These are phyloP conservation scores for Neolamprologus multifasciatus DNA, from an alignment of 2,797 vertebrate species.

Conservation along the genomic window DNA sequence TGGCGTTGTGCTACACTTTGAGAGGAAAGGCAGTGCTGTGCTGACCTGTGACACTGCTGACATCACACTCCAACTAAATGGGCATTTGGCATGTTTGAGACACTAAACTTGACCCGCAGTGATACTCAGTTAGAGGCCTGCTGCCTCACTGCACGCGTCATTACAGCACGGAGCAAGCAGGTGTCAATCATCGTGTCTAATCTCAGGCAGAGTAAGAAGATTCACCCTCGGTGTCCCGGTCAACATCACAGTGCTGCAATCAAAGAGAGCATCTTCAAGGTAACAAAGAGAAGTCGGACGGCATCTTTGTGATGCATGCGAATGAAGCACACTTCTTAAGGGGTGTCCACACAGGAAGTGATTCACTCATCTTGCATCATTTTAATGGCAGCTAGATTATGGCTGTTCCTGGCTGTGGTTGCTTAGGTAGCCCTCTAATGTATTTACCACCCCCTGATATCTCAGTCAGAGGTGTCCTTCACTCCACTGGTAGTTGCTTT, in stretches of 20 bases:
- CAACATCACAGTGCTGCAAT: background rate
- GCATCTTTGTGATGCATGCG: background rate
- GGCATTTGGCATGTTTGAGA: background rate
- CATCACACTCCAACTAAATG: background rate
- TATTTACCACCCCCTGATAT: background rate
- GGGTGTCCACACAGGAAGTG: background rate
- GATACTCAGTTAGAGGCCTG: background rate
- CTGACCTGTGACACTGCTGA: slow-evolving; percentile 42
- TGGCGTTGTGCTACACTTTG: slow-evolving; percentile 25
- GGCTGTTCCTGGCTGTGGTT: background rate
- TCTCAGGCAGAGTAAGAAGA: background rate
- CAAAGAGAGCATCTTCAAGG: background rate
- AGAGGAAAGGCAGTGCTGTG: slow-evolving; percentile 56
- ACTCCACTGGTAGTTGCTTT: background rate
- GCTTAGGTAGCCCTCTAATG: background rate
- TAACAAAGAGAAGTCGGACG: background rate
- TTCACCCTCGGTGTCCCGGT: background rate
- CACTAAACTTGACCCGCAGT: background rate
- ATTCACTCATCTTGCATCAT: background rate
- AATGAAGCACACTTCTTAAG: background rate
- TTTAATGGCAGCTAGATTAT: background rate
- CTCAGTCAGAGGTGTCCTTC: background rate
- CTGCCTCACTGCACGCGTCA: background rate
- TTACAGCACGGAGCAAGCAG: background rate
- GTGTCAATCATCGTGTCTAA: background rate